Conservation (phyloP, 2,797 vertebrate species). For the Rhabdophis nuchalis region DNA sequence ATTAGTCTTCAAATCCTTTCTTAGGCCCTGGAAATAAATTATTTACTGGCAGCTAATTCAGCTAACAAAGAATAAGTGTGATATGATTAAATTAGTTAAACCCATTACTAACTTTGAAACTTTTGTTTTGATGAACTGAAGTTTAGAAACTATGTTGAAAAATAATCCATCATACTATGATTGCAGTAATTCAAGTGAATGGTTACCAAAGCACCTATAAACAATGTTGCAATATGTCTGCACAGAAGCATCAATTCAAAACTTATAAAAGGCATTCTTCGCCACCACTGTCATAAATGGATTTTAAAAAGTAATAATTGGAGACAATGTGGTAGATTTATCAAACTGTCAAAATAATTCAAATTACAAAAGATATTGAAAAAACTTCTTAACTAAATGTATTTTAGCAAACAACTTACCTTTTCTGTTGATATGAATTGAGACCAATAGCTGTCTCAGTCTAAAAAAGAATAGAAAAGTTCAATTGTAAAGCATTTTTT, state of each 20-base stretch:
- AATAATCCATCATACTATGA: not conserved
- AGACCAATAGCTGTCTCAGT: constrained; percentile 91
- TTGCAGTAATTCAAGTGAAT: not conserved
- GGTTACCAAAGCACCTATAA: not conserved
- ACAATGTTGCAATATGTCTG: not conserved
- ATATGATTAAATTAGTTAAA: not conserved
- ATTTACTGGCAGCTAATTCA: not conserved
- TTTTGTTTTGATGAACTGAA: not conserved
- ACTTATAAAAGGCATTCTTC: not conserved
- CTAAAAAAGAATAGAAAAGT: constrained; percentile 69
- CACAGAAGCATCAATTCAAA: not conserved
- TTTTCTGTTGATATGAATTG: constrained; percentile 96
- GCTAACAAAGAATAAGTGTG: not conserved
- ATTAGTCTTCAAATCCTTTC: not conserved
- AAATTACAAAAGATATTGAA: not conserved
- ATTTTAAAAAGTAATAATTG: not conserved
- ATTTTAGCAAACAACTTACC: constrained; percentile 71
- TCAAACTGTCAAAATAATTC: not conserved
- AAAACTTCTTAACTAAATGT: not conserved
- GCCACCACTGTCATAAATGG: not conserved
- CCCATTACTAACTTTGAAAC: not conserved
- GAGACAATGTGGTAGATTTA: not conserved
- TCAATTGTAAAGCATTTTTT: not conserved
- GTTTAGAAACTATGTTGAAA: not conserved
- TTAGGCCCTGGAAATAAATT: not conserved